These are phyloP conservation scores for Lepus europaeus DNA, from an alignment of 2,113 vertebrate genomes.

Conservation along the genomic window DNA sequence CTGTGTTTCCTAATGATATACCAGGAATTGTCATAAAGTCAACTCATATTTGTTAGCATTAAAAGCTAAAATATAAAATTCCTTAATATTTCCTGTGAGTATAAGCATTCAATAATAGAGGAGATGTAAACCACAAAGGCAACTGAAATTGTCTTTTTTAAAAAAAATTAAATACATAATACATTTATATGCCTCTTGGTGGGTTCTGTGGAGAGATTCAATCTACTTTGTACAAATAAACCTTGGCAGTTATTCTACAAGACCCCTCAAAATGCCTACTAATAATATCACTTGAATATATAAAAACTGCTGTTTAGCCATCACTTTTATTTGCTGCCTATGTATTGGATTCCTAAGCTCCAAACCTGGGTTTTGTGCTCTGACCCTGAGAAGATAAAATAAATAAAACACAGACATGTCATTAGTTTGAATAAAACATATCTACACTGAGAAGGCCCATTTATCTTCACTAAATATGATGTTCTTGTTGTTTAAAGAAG, in stretches of 20 bases:
- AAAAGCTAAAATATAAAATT: slow-evolving; percentile 43
- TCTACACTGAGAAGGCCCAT: neutral
- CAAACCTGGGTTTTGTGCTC: slow-evolving; percentile 2
- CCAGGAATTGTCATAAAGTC: neutral
- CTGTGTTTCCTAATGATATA: neutral
- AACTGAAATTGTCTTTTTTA: neutral
- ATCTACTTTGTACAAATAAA: slow-evolving; percentile 27
- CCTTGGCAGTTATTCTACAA: neutral
- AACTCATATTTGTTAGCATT: neutral
- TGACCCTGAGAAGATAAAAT: neutral
- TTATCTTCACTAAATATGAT: neutral
- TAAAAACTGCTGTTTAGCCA: neutral
- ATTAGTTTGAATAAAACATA: slow-evolving; percentile 13
- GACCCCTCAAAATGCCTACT: slow-evolving; percentile 4
- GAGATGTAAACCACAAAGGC: neutral
- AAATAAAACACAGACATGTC: neutral
- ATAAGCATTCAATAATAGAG: neutral
- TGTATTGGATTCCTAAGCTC: neutral
- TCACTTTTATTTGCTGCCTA: slow-evolving; percentile 32
- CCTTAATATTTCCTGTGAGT: neutral
- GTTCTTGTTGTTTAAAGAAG: neutral
- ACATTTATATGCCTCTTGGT: neutral
- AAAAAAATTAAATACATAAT: neutral
- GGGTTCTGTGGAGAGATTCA: neutral
- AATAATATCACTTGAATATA: neutral